Evolutionary conservation across 2,797 vertebrate species (phyloP).

Genomic region (Syncerus caffer): DNA sequence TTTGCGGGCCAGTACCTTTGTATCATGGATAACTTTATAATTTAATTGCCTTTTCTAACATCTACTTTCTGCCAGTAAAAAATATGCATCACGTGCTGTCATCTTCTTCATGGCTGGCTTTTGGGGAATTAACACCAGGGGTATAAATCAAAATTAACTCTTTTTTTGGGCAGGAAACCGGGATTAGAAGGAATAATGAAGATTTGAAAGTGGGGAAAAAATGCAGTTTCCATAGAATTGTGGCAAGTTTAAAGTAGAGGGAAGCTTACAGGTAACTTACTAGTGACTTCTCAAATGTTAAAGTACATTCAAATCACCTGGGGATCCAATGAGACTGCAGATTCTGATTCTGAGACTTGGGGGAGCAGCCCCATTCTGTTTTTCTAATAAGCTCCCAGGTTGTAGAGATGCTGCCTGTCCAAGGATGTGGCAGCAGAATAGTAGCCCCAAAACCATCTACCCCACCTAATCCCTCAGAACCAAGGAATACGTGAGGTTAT

Average conservation of each 20-base stretch:
- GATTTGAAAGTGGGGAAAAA: neutral
- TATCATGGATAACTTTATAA: conserved; percentile 51
- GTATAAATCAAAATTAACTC: conserved; percentile 63
- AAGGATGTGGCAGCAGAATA: neutral
- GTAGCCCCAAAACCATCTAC: neutral
- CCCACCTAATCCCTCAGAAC: neutral
- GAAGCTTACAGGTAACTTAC: neutral
- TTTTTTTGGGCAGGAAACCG: conserved; percentile 26
- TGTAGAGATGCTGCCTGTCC: neutral
- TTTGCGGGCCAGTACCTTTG: conserved; percentile 46
- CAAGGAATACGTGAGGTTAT: neutral
- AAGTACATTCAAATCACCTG: neutral
- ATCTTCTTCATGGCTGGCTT: conserved; percentile 57
- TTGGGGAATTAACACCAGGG: conserved; percentile 56
- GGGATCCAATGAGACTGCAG: neutral
- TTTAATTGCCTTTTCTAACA: conserved; percentile 68
- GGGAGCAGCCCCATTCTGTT: neutral
- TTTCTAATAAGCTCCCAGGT: neutral
- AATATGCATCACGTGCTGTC: conserved; percentile 47
- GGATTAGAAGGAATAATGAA: conserved; percentile 56
- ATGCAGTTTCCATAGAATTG: neutral
- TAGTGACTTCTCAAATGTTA: neutral
- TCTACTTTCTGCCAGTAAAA: conserved; percentile 58
- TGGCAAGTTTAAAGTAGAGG: neutral
- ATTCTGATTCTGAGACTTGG: neutral